Evolutionary conservation across 2,888 invertebrate genomes (phyloP), one percentile per base, ranked within the genome.

Genomic region (Chromoteleia sp.): DNA sequence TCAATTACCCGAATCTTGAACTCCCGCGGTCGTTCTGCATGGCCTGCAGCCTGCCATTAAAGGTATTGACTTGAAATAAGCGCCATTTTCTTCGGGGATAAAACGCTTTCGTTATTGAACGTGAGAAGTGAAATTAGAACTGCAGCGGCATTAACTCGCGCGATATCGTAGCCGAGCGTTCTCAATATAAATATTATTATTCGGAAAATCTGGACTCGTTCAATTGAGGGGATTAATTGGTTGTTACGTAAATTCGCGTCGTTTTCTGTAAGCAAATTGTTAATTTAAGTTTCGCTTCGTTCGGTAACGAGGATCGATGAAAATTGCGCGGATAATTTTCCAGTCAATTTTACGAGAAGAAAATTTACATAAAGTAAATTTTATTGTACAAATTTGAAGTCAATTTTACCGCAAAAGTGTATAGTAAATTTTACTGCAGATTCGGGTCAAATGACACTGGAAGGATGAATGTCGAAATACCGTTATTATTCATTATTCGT

Each of bases 31-130:
- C 80, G 74, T 80, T 80, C 68, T 80, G 80, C 74, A 75, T 80
- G 74, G 79, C 39, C 54, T 70, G 70, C 52, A 63, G 68, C 29
- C 25, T 48, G 68, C 68, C 68, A 75, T 80, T 80, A 80, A 50
- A 80, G 68, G 68, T 75, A 80, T 80, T 75, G 80, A 75, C 74
- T 80, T 58, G 80, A 75, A 74, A 79, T 80, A 80, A 80, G 45
- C 80, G 15, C 68, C 56, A 73, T 68, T 80, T 74, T 68, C 67
- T 80, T 70, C 43, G 15, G 17, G 78, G 39, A 75, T 80, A 70
- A 80, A 80, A 68, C 54, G 68, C 63, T 80, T 70, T 70, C 21
- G 54, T 17, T 61, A 75, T 70, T 75, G 79, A 73, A 79, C 56
- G 67, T 43, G 68, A 68, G 68, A 73, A 79, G 74, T 68, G 61